Evolutionary conservation across 2,797 vertebrate genomes (phyloP).

Genomic region (Enteromius paludinosus): DNA sequence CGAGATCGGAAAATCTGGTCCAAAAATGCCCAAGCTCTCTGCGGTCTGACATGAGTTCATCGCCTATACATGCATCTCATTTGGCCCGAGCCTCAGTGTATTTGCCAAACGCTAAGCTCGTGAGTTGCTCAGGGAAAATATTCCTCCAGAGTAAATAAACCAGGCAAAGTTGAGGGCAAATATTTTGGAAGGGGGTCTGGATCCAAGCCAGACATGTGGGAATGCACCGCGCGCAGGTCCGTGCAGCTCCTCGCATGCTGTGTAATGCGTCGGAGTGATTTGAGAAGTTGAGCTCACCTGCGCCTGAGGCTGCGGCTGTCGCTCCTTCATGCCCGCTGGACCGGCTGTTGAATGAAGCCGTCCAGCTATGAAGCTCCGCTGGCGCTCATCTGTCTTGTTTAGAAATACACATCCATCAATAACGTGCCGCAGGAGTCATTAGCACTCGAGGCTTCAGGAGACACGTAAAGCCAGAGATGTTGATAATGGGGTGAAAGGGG

Average conservation of each 20-base stretch:
- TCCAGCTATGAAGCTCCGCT: conserved; percentile 64
- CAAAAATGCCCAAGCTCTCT: conserved; percentile 11
- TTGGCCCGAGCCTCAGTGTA: conserved; percentile 49
- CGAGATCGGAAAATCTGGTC: background rate
- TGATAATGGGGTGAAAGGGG: conserved; percentile 69
- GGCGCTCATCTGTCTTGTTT: conserved; percentile 75
- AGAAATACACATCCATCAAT: conserved; percentile 83
- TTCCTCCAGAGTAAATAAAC: conserved; percentile 52
- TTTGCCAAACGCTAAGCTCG: conserved; percentile 53
- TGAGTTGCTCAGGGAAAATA: conserved; percentile 51
- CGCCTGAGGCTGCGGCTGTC: conserved; percentile 79
- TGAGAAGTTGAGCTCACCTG: conserved; percentile 81
- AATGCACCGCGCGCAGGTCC: conserved; percentile 32
- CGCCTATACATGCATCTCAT: conserved; percentile 16
- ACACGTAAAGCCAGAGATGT: conserved; percentile 58
- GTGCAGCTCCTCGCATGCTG: conserved; percentile 66
- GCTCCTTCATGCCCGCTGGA: conserved; percentile 80
- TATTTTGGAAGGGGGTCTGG: conserved; percentile 48
- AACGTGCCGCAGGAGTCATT: conserved; percentile 84
- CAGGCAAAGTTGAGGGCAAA: conserved; percentile 45
- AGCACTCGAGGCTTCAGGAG: conserved; percentile 67
- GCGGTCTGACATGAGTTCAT: background rate
- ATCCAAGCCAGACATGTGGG: conserved; percentile 60
- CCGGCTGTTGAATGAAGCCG: conserved; percentile 70
- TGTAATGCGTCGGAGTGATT: conserved; percentile 66